These are phyloP conservation scores for Haliclystus octoradiatus DNA, from an alignment of 30 jellyfish, hydroid and myxozoan species.

Conservation along the genomic window DNA sequence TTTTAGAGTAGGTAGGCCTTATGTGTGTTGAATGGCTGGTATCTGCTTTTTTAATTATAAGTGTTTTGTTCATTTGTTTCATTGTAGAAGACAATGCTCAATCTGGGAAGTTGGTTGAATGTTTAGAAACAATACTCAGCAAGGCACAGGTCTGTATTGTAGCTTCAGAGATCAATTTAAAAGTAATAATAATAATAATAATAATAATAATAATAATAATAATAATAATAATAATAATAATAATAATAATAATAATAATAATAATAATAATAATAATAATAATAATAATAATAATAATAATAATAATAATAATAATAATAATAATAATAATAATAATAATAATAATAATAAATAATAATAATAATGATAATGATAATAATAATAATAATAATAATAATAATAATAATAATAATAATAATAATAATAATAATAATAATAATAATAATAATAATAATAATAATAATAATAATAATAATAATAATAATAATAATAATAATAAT, in stretches of 20 bases:
- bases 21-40: too few species aligned
- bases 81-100: slow-evolving; percentile 72
- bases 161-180: too few species aligned
- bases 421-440: background rate
- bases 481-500: background rate
- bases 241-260: background rate
- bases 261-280: background rate
- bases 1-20: too few species aligned
- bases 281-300: background rate
- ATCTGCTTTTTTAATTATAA: too few species aligned
- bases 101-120: slow-evolving; percentile 72
- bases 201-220: background rate
- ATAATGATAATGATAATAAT: too few species aligned
- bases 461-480: background rate
- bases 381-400: background rate
- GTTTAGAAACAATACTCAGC: slow-evolving; percentile 73
- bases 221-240: background rate
- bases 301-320: background rate
- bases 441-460: background rate
- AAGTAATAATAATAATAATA: background rate
- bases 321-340: background rate
- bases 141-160: slow-evolving; percentile 71
- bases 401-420: background rate
- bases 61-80: background rate
- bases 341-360: too few species aligned